Base-by-base conservation (phyloP, 2,888 invertebrate species). In the Eupithecia subfuscata region DNA sequence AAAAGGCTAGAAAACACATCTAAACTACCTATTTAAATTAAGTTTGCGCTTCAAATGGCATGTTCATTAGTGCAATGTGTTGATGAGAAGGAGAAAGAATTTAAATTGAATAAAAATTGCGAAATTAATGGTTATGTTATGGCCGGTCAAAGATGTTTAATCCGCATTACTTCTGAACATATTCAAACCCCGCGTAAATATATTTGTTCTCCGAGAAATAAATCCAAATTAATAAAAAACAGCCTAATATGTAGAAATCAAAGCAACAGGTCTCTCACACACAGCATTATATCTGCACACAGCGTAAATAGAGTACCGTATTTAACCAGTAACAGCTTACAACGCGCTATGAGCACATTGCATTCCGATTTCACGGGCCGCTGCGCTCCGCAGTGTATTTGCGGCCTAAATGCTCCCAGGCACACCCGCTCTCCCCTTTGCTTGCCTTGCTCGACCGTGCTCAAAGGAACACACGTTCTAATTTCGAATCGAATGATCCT, bases 381-480 rank as follows among this genome's bases (percentile, higher is more conserved):
- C 71, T 25, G 52, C 69, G 74, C 76, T 74, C 30, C 48, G 43
- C 65, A 56, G 64, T 52, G 60, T 43, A 69, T 71, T 71, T 45
- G 69, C 67, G 9, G 87, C 89, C 90, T 89, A 89, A 89, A 89
- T 89, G 88, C 82, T 80, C 77, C 77, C 78, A 48, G 73, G 74
- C 77, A 76, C 75, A 75, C 71, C 76, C 68, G 83, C 30, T 83
- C 84, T 85, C 88, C 89, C 88, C 89, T 86, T 88, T 88, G 90
- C 90, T 89, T 88, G 89, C 88, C 86, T 89, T 88, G 88, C 90
- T 85, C 89, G 87, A 90, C 89, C 88, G 87, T 78, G 90, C 89
- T 89, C 90, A 89, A 88, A 90, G 90, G 91, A 91, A 90, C 92
- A 90, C 93, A 90, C 87, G 87, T 86, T 91, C 92, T 92, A 91